A percentile compares a stretch with the other conserved stretches of the same genome.
Evolutionary conservation across 2,797 vertebrate genomes (phyloP).

Genomic region (Phrynocephalus vlangalii): DNA sequence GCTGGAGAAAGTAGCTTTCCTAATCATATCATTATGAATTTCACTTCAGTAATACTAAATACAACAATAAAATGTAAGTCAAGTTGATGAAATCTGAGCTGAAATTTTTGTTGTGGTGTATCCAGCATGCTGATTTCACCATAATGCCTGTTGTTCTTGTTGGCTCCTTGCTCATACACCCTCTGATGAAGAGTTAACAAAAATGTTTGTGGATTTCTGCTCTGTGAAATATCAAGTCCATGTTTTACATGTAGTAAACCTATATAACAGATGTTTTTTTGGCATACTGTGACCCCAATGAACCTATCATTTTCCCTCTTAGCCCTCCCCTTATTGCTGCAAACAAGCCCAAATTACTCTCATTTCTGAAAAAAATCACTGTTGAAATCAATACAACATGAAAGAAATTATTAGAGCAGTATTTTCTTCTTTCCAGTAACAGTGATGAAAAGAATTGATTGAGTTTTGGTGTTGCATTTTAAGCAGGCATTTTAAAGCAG

Average conservation of each 20-base stretch:
- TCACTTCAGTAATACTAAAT: neutral
- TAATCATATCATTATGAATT: neutral
- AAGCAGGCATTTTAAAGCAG: neutral
- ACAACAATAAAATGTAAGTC: neutral
- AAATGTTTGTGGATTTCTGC: slow-evolving; percentile 15
- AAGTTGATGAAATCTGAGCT: neutral
- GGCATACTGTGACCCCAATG: slow-evolving; percentile 12
- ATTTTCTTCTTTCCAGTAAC: slow-evolving; percentile 31
- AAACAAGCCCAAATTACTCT: slow-evolving; percentile 22
- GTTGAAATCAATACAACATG: slow-evolving; percentile 37
- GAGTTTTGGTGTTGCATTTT: slow-evolving; percentile 25
- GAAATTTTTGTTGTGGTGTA: neutral
- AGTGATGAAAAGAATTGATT: slow-evolving; percentile 31
- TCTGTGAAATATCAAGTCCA: neutral
- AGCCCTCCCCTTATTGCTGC: slow-evolving; percentile 1
- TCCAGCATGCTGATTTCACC: too few species aligned
- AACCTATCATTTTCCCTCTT: slow-evolving; percentile 5
- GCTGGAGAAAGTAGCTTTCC: neutral
- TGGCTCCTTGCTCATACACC: neutral
- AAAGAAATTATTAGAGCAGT: slow-evolving; percentile 36
- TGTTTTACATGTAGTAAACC: slow-evolving; percentile 1
- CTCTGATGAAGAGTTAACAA: neutral
- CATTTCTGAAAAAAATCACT: slow-evolving; percentile 15
- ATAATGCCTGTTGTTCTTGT: neutral
- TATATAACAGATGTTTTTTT: neutral